Conservation (phyloP, 2,113 vertebrate genomes). For the Lepisosteus oculatus region DNA sequence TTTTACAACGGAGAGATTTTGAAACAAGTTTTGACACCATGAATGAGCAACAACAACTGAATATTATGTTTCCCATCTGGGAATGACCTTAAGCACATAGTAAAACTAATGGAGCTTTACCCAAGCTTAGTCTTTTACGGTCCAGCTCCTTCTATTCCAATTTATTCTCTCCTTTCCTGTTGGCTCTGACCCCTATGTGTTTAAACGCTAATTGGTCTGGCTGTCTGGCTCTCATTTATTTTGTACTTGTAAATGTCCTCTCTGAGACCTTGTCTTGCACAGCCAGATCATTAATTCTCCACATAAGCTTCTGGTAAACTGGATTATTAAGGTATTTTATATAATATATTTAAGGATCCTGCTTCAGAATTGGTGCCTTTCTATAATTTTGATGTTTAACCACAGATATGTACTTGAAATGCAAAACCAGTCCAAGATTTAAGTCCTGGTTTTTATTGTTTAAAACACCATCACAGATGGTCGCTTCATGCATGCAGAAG, state of each 20-base stretch:
- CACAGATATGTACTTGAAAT: no score
- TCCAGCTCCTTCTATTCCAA: slow-evolving; percentile 2
- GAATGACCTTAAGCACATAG: slow-evolving; percentile 2
- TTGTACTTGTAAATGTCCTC: slow-evolving; percentile 23
- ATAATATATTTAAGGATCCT: slow-evolving; percentile 1
- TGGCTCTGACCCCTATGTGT: slow-evolving; percentile 20
- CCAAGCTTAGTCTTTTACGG: slow-evolving; percentile 9
- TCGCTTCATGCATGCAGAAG: no score
- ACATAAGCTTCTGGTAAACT: slow-evolving; percentile 13
- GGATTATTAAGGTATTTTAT: slow-evolving; percentile 20
- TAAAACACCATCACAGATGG: no score
- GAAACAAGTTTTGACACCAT: slow-evolving; percentile 17
- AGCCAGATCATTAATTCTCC: slow-evolving; percentile 21
- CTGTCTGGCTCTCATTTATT: slow-evolving; percentile 8
- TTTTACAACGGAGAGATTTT: slow-evolving; percentile 8
- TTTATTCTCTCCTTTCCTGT: slow-evolving; percentile 20
- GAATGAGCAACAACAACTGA: slow-evolving; percentile 17
- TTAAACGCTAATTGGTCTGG: slow-evolving; percentile 17
- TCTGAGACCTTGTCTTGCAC: slow-evolving; percentile 16
- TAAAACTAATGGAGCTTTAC: slow-evolving; percentile 11
- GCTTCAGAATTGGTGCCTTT: not conserved
- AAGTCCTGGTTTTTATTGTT: no score
- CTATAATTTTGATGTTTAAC: not conserved
- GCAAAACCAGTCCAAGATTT: no score
- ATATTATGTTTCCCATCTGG: slow-evolving; percentile 15